These are phyloP conservation scores for Poecilia latipinna DNA, from an alignment of 2,113 vertebrate species.

Conservation along the genomic window DNA sequence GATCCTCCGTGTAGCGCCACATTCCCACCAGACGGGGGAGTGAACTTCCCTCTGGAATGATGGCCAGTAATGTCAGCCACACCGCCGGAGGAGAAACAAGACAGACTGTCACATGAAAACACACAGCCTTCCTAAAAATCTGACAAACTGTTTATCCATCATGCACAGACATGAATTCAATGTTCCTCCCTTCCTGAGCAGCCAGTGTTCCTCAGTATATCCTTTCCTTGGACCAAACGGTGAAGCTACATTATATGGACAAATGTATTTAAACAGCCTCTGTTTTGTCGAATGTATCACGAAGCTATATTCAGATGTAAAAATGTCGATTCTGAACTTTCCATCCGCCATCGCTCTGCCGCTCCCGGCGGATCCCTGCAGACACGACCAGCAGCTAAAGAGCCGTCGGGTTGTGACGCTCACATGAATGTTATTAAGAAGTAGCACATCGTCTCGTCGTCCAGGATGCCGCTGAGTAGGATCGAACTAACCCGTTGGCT, in stretches of 20 bases:
- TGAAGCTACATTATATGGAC: constrained; percentile 39
- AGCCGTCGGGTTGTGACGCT: constrained; percentile 58
- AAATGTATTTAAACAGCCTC: constrained; percentile 38
- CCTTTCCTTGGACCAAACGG: constrained; percentile 58
- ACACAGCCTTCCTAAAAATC: constrained; percentile 43
- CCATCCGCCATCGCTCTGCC: constrained; percentile 32
- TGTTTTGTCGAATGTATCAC: constrained; percentile 61
- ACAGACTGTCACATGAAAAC: constrained; percentile 27
- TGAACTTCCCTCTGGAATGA: constrained; percentile 44
- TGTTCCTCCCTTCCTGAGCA: constrained; percentile 46
- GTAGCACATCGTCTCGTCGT: constrained; percentile 65
- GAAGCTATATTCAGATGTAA: constrained; percentile 48
- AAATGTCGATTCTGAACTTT: constrained; percentile 23
- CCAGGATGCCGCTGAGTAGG: constrained; percentile 58
- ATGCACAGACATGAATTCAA: constrained; percentile 46
- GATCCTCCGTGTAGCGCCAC: constrained; percentile 47
- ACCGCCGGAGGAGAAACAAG: constrained; percentile 21
- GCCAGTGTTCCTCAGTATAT: constrained; percentile 26
- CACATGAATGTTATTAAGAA: constrained; percentile 71
- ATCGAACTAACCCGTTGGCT: constrained; percentile 71
- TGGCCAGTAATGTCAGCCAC: constrained; percentile 36
- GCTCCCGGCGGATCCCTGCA: constrained; percentile 45
- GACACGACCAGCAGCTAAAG: constrained; percentile 19
- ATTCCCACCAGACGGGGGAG: constrained; percentile 59
- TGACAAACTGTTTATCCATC: constrained; percentile 61